These are phyloP conservation scores for Notothenia rossii DNA, from an alignment of 2,113 vertebrate species.

Conservation along the genomic window DNA sequence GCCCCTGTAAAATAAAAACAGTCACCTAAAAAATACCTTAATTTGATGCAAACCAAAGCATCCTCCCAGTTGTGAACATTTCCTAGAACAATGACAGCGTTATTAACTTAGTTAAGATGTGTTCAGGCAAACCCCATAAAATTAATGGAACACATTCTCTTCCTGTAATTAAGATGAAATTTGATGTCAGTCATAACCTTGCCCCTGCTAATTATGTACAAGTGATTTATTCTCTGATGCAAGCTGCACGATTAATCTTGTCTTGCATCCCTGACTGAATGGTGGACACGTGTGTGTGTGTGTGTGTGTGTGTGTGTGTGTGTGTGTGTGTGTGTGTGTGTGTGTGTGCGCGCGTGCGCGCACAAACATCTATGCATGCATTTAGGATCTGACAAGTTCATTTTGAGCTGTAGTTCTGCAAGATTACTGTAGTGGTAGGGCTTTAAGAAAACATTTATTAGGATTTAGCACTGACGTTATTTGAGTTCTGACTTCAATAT, in stretches of 20 bases:
- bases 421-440: background rate
- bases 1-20: background rate
- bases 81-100: slow-evolving; percentile 87
- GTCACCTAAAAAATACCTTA: background rate
- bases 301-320: too few relatives aligned
- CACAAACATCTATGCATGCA: background rate
- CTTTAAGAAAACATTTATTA: too few relatives aligned
- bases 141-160: slow-evolving; percentile 97
- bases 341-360: too few relatives aligned
- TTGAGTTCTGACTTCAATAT: too few relatives aligned
- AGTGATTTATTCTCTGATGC: slow-evolving; percentile 96
- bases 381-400: background rate
- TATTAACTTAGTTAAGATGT: slow-evolving; percentile 92
- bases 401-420: background rate
- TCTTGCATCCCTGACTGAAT: slow-evolving; percentile 69
- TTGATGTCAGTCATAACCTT: slow-evolving; percentile 96
- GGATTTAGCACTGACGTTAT: too few relatives aligned
- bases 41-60: too few relatives aligned
- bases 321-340: too few relatives aligned
- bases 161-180: slow-evolving; percentile 98
- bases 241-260: slow-evolving; percentile 92
- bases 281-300: slow-evolving; percentile 13
- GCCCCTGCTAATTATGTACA: slow-evolving; percentile 94
- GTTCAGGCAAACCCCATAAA: slow-evolving; percentile 94
- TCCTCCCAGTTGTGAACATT: slow-evolving; percentile 30